A percentile compares a stretch with the other conserved stretches of the same genome.
Conservation (phyloP, 2,888 invertebrate species). For the Dicranocentrus wangi region DNA sequence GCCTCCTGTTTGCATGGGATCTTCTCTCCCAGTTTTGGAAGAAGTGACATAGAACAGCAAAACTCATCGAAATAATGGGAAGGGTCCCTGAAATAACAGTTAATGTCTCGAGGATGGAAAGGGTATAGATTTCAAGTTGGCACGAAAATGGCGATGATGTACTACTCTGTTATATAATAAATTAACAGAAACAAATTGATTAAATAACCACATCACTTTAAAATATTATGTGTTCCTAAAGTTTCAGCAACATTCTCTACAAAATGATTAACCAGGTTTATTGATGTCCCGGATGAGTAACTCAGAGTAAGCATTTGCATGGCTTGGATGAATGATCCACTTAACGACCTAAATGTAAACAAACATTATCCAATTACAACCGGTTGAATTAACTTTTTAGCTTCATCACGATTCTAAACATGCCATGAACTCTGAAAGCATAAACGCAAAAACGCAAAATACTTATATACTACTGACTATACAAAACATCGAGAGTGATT, state of each 20-base stretch:
- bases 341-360: slow-evolving; percentile 56
- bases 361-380: slow-evolving; percentile 27
- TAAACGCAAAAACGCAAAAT: no score
- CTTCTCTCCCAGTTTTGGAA: slow-evolving; percentile 36
- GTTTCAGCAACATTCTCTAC: neutral
- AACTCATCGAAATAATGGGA: slow-evolving; percentile 54
- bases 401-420: no score
- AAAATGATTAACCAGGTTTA: slow-evolving; percentile 46
- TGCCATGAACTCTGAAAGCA: no score
- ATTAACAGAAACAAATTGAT: slow-evolving; percentile 15
- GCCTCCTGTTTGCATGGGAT: neutral
- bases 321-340: slow-evolving; percentile 56
- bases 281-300: neutral
- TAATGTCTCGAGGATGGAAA: slow-evolving; percentile 54
- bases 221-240: neutral
- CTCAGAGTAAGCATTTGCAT: slow-evolving; percentile 45
- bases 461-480: no score
- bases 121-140: slow-evolving; percentile 53
- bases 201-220: neutral
- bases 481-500: no score
- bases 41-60: slow-evolving; percentile 40
- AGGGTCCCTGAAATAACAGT: slow-evolving; percentile 56
- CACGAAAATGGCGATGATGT: slow-evolving; percentile 35
- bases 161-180: slow-evolving; percentile 2
- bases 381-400: slow-evolving; percentile 9